A percentile compares a stretch with the other conserved stretches of the same genome.
These are phyloP conservation scores for Chionis minor DNA, from an alignment of 2,113 vertebrate species.

Conservation along the genomic window DNA sequence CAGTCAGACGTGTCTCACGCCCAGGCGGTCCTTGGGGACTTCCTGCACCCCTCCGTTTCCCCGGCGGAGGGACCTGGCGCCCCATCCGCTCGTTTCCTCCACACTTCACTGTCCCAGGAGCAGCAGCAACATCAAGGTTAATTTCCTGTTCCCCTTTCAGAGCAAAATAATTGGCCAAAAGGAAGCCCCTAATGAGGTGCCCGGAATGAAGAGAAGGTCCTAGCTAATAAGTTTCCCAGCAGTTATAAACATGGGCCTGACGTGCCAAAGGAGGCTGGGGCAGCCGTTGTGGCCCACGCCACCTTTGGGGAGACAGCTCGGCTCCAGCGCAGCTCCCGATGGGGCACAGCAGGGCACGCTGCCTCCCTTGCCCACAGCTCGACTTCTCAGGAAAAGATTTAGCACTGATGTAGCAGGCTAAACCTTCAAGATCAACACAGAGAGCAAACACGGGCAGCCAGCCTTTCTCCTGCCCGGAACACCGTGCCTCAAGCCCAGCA, in stretches of 20 bases:
- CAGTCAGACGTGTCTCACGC: accelerated
- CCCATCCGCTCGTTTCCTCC: background rate
- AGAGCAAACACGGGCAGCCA: background rate
- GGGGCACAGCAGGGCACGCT: accelerated
- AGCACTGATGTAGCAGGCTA: background rate
- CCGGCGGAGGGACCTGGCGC: background rate
- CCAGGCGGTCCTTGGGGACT: background rate
- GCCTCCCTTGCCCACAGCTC: background rate
- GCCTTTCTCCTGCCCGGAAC: background rate
- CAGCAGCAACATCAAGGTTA: background rate
- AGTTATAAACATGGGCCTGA: background rate
- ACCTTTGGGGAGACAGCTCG: background rate
- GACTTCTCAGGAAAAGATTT: background rate
- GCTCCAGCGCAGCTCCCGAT: background rate
- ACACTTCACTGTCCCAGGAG: background rate
- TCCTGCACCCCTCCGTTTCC: background rate
- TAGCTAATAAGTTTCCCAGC: background rate
- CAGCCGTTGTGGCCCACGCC: accelerated
- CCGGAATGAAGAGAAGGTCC: background rate
- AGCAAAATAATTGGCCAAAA: background rate
- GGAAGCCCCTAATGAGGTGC: background rate
- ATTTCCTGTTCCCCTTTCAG: background rate
- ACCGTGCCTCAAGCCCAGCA: background rate
- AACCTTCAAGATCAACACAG: background rate
- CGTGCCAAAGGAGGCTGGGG: background rate